phyloP scores from a whole-genome alignment of 1,140 invertebrate species.

The Aphis craccivora region DNA sequence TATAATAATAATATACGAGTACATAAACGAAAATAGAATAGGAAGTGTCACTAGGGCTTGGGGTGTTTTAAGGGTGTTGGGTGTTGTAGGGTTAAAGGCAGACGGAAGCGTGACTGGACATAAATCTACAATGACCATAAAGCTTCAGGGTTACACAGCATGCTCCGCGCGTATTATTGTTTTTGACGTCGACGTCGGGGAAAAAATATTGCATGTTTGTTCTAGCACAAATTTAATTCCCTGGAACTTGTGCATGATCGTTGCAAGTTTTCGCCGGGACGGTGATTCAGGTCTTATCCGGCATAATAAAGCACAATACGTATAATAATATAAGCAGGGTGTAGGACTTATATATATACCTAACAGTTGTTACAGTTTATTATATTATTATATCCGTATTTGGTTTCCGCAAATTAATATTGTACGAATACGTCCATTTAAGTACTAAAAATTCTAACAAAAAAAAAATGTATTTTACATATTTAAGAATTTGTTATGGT shows the following conservation, averaged over 20 bases:
- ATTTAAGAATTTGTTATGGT: not conserved
- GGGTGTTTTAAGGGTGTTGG: not conserved
- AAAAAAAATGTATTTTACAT: not conserved
- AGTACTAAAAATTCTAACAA: not conserved
- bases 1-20: not conserved
- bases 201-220: not conserved
- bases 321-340: not conserved
- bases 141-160: not conserved
- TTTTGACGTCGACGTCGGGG: not conserved
- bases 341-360: not conserved
- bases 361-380: not conserved
- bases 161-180: not conserved
- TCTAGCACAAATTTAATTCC: not conserved
- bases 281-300: not conserved
- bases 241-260: not conserved
- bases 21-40: not conserved
- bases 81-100: not conserved
- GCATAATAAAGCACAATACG: not conserved
- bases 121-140: not conserved
- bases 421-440: not conserved
- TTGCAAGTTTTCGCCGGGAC: not conserved
- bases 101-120: not conserved
- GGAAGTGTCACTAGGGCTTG: not conserved
- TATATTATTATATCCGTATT: not conserved
- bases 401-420: not conserved